These are phyloP conservation scores for Paramisgurnus dabryanus DNA, from an alignment of 2,113 vertebrate species.

Conservation along the genomic window DNA sequence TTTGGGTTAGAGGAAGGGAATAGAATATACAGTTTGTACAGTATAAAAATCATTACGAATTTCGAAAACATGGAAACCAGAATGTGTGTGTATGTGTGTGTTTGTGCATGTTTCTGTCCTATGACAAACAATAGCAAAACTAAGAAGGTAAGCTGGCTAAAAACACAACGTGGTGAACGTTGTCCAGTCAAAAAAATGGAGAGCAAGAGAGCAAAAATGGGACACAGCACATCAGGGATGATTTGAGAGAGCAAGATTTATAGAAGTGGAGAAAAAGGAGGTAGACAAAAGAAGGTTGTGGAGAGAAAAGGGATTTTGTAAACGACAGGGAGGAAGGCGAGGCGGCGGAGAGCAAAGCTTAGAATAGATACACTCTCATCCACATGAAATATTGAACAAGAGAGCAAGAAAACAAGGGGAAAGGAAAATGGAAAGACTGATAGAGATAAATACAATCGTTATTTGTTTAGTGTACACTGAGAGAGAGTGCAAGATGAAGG, in stretches of 20 bases:
- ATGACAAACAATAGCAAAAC: conserved; percentile 42
- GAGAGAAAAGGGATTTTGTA: conserved; percentile 54
- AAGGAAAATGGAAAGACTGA: conserved; percentile 77
- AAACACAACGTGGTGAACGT: background rate
- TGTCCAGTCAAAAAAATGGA: conserved; percentile 41
- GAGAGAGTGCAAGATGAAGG: conserved; percentile 49
- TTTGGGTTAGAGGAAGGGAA: no score
- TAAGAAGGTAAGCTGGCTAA: background rate
- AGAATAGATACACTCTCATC: conserved; percentile 79
- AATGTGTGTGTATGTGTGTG: no score
- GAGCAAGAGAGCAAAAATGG: conserved; percentile 53
- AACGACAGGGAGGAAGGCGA: conserved; percentile 55
- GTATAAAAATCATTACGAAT: no score
- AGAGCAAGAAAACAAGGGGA: conserved; percentile 71
- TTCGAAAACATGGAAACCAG: no score
- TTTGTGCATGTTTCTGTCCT: conserved; percentile 29
- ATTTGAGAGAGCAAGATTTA: conserved; percentile 73
- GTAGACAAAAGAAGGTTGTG: conserved; percentile 55
- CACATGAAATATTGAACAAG: conserved; percentile 81
- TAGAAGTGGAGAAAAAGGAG: conserved; percentile 56
- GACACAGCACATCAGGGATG: conserved; percentile 70
- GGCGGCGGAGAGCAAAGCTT: conserved; percentile 60
- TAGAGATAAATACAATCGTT: conserved; percentile 80
- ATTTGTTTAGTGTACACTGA: conserved; percentile 48
- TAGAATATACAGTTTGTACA: no score